Evolutionary conservation across 2,888 invertebrate species (phyloP).

Genomic region (Dolichopus griseipennis): DNA sequence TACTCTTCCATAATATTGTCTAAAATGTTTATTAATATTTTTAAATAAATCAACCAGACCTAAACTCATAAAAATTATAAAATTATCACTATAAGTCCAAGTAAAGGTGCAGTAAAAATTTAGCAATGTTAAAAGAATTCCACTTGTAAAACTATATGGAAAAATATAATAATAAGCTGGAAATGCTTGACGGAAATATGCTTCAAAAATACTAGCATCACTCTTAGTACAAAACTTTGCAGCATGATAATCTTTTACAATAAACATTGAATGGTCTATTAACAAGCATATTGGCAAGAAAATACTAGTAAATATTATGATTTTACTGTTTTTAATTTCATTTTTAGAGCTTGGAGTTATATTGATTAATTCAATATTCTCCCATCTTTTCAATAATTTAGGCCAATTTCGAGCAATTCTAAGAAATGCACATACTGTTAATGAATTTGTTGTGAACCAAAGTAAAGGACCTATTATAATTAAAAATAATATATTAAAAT

Average conservation of each 20-base stretch:
- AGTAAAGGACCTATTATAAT: conserved; percentile 23
- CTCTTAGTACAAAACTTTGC: conserved; percentile 33
- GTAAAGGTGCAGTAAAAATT: conserved; percentile 46
- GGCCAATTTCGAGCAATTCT: conserved; percentile 45
- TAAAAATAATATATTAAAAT: neutral
- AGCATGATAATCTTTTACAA: conserved; percentile 47
- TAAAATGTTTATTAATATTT: conserved; percentile 44
- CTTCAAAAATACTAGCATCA: conserved; percentile 29
- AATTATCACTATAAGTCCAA: conserved; percentile 61
- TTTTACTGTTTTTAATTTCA: conserved; percentile 18
- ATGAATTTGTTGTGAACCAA: conserved; percentile 24
- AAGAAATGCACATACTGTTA: conserved; percentile 32
- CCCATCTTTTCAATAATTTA: conserved; percentile 39
- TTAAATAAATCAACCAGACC: conserved; percentile 53
- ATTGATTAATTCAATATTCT: conserved; percentile 33
- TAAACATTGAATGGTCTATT: conserved; percentile 49
- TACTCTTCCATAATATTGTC: conserved; percentile 22
- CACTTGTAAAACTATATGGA: conserved; percentile 46
- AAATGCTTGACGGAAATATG: conserved; percentile 40
- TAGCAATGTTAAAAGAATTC: conserved; percentile 40
- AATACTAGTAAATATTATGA: conserved; percentile 19
- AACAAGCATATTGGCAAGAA: conserved; percentile 22
- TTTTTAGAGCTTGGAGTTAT: conserved; percentile 17
- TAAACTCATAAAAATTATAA: conserved; percentile 56
- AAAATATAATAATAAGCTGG: conserved; percentile 48